A percentile compares a stretch with the other conserved stretches of the same genome.
phyloP scores from a whole-genome alignment of 2,113 vertebrate species.

The Prunella himalayana region DNA sequence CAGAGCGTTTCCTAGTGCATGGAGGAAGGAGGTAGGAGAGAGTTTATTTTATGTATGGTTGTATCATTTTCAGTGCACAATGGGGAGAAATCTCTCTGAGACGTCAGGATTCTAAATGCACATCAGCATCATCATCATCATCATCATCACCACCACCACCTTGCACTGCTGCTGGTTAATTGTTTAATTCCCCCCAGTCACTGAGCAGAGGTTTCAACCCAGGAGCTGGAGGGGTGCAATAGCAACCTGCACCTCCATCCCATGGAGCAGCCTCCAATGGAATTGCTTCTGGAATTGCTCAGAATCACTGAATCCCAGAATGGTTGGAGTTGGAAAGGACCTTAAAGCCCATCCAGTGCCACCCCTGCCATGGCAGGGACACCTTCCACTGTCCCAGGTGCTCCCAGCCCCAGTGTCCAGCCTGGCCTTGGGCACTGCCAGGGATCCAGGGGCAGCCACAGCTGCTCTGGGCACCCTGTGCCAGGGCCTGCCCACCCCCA shows the following conservation, averaged over 20 bases:
- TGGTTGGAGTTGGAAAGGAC: not conserved
- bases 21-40: not conserved
- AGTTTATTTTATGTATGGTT: not conserved
- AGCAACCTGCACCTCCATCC: not conserved
- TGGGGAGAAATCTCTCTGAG: not conserved
- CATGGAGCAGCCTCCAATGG: rapidly evolving
- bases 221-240: not conserved
- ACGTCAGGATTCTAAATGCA: not conserved
- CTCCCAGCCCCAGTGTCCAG: not conserved
- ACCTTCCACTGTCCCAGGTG: not conserved
- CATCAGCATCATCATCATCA: not conserved
- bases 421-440: not conserved
- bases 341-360: rapidly evolving
- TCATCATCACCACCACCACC: not conserved
- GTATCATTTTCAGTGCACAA: not conserved
- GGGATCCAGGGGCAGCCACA: not conserved
- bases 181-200: rapidly evolving
- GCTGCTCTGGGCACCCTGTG: not conserved
- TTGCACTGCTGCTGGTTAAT: not conserved
- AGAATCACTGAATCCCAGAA: not conserved
- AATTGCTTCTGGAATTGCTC: not conserved
- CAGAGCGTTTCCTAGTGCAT: rapidly evolving
- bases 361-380: not conserved
- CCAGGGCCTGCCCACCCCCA: rapidly evolving
- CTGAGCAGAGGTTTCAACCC: not conserved